Conservation (phyloP, 2,888 invertebrate species). For the Callyntrura sp. region DNA sequence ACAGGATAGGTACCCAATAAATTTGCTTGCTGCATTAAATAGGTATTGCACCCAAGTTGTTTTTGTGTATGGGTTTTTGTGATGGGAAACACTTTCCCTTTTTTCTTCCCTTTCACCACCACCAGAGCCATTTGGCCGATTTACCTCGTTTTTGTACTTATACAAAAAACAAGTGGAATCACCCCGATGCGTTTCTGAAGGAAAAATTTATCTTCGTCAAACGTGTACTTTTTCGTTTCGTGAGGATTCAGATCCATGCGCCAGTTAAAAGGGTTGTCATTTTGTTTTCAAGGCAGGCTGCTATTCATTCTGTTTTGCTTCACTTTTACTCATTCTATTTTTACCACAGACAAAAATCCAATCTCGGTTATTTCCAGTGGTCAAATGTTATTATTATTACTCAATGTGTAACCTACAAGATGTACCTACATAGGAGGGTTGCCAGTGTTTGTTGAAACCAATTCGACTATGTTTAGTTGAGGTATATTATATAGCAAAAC, state of each 20-base stretch:
- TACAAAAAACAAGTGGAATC: slow-evolving; percentile 46
- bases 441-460: no score
- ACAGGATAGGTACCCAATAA: slow-evolving; percentile 11
- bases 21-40: slow-evolving; percentile 48
- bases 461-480: no score
- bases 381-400: no score
- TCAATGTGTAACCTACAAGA: no score
- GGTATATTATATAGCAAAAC: no score
- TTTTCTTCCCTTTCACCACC: slow-evolving; percentile 16
- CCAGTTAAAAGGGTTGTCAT: slow-evolving; percentile 5
- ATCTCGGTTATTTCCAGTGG: slow-evolving; percentile 11
- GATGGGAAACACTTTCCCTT: slow-evolving; percentile 39
- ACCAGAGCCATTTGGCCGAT: slow-evolving; percentile 30
- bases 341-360: no score
- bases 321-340: slow-evolving; percentile 19
- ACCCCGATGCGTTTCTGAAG: slow-evolving; percentile 43
- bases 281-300: slow-evolving; percentile 4
- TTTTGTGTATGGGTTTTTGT: slow-evolving; percentile 43
- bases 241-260: background rate
- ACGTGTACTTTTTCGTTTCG: slow-evolving; percentile 6
- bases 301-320: background rate
- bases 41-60: background rate
- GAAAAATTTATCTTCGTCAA: slow-evolving; percentile 46
- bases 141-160: slow-evolving; percentile 54
- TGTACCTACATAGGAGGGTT: no score